These are phyloP conservation scores for Rallus crepitans DNA, from an alignment of 2,797 vertebrate species.

Conservation along the genomic window DNA sequence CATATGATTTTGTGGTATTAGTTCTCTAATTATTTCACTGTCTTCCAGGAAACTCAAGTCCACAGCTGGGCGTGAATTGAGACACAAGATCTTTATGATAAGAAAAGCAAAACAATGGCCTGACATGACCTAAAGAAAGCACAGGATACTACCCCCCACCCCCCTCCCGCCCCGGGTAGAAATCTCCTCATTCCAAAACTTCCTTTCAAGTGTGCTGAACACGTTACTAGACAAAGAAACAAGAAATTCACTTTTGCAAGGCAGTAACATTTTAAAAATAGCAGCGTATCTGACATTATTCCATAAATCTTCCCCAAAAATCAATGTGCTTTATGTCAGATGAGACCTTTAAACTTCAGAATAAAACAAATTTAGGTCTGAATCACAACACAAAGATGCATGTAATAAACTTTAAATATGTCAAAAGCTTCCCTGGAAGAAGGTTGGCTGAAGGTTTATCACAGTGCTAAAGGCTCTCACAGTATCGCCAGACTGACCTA, in stretches of 20 bases:
- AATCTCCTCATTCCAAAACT: conserved; percentile 53
- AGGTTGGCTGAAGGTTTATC: neutral
- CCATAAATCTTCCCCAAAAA: neutral
- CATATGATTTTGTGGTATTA: conserved; percentile 37
- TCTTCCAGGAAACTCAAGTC: conserved; percentile 40
- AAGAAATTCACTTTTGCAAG: conserved; percentile 48
- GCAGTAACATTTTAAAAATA: neutral
- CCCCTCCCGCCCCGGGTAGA: neutral
- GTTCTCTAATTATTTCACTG: conserved; percentile 30
- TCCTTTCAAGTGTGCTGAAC: conserved; percentile 32
- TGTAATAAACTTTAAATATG: conserved; percentile 4
- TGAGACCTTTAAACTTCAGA: conserved; percentile 15
- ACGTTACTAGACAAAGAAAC: conserved; percentile 16
- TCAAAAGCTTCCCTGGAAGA: neutral
- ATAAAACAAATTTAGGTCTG: conserved; percentile 8
- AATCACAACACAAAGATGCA: neutral
- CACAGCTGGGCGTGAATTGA: conserved; percentile 55
- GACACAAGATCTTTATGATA: conserved; percentile 44
- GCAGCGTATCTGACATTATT: neutral
- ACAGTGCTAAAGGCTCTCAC: neutral
- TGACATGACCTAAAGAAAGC: conserved; percentile 49
- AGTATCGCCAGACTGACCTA: neutral
- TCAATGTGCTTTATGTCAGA: neutral
- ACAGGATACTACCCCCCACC: conserved; percentile 36
- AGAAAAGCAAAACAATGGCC: conserved; percentile 56